Evolutionary conservation across 2,113 vertebrate species (phyloP).

Genomic region (Sinocyclocheilus maitianheensis): DNA sequence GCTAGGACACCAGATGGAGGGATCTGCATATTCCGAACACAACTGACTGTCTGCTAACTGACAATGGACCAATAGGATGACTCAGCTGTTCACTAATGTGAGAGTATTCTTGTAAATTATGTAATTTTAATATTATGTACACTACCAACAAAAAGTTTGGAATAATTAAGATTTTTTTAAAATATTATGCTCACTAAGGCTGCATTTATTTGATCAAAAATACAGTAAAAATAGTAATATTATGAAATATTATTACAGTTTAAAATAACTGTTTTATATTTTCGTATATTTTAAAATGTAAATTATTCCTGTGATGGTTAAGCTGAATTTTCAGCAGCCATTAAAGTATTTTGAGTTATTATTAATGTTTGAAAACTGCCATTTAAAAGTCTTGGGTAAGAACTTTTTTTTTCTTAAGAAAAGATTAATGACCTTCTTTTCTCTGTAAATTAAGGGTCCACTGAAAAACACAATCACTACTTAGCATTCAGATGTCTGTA

Average conservation of each 20-base stretch:
- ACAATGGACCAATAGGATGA: conserved; percentile 22
- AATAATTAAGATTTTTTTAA: no score
- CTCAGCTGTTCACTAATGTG: not conserved
- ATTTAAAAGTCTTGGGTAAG: no score
- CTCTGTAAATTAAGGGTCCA: no score
- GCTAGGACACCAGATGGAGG: conserved; percentile 73
- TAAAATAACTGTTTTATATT: not conserved
- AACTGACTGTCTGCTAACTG: conserved; percentile 55
- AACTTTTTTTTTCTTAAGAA: no score
- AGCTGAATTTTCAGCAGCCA: no score
- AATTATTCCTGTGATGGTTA: no score
- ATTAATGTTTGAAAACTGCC: no score
- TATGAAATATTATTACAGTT: not conserved
- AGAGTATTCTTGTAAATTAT: not conserved
- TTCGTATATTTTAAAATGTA: no score
- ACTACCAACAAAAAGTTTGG: not conserved
- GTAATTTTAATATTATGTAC: not conserved
- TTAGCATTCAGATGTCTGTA: no score
- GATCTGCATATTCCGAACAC: conserved; percentile 54
- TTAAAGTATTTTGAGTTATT: no score
- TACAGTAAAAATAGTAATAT: not conserved
- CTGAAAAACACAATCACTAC: no score
- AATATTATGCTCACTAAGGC: not conserved
- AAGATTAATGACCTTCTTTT: no score
- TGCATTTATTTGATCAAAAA: not conserved